Conservation (phyloP, 2,888 invertebrate genomes). For the Neuroscelio doddi region DNA sequence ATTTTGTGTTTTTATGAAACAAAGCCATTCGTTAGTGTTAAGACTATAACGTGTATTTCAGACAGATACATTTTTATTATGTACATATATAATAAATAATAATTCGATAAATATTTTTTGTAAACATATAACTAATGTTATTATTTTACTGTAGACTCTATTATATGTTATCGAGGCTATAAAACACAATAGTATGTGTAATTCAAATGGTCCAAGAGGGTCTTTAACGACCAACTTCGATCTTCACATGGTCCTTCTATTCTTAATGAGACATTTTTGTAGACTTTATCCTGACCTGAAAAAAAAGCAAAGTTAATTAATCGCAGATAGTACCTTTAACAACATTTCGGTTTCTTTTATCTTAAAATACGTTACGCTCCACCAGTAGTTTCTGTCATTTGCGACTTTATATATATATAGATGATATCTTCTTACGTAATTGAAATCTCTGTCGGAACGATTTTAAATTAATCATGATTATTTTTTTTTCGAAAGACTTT, state of each 20-base stretch:
- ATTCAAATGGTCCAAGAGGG: constrained; percentile 42
- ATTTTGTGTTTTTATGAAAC: too few relatives aligned
- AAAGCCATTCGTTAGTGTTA: too few relatives aligned
- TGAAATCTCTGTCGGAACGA: neutral
- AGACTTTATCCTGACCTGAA: constrained; percentile 50
- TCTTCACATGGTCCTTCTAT: constrained; percentile 54
- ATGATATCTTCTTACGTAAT: neutral
- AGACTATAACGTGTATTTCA: too few relatives aligned
- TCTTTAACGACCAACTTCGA: constrained; percentile 55
- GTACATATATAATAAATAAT: neutral
- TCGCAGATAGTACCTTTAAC: constrained; percentile 27
- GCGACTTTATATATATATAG: neutral
- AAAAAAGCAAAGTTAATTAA: constrained; percentile 58
- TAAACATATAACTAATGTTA: neutral
- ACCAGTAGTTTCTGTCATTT: neutral
- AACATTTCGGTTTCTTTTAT: constrained; percentile 17
- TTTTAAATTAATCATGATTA: too few relatives aligned
- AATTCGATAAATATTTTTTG: neutral
- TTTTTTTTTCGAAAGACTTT: too few relatives aligned
- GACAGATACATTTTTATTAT: too few relatives aligned
- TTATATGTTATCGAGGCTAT: constrained; percentile 4
- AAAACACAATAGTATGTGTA: constrained; percentile 6
- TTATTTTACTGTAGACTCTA: neutral
- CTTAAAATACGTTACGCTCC: neutral
- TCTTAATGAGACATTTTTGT: constrained; percentile 61